Conservation (phyloP, 2,113 vertebrate species). For the Forbesichthys papilliferus region DNA sequence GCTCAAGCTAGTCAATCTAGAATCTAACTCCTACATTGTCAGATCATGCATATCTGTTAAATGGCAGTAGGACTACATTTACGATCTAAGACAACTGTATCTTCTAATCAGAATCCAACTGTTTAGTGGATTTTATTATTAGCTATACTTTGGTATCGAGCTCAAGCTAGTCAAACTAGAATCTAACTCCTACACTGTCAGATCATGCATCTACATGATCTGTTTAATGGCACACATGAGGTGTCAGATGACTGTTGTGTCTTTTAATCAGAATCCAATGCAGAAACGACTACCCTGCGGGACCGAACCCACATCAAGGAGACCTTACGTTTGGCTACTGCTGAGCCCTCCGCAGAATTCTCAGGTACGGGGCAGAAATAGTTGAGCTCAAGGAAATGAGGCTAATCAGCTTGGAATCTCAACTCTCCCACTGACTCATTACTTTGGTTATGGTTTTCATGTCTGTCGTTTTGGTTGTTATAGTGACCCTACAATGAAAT, state of each 20-base stretch:
- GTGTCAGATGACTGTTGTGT: conserved; percentile 7
- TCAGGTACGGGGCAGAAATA: conserved; percentile 75
- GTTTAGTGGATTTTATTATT: too few species aligned
- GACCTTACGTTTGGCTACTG: conserved; percentile 82
- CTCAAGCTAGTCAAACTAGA: too few species aligned
- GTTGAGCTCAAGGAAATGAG: neutral
- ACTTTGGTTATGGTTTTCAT: conserved; percentile 7
- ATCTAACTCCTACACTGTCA: neutral
- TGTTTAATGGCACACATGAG: neutral
- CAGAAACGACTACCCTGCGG: conserved; percentile 63
- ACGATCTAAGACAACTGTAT: neutral
- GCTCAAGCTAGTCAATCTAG: neutral
- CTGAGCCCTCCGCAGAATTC: conserved; percentile 82
- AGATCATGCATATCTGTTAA: neutral
- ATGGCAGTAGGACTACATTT: neutral
- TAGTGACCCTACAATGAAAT: neutral
- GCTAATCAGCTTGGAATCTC: neutral
- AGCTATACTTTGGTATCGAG: too few species aligned
- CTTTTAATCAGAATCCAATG: conserved; percentile 59
- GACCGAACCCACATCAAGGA: conserved; percentile 90
- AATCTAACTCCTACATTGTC: neutral
- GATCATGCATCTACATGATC: too few species aligned
- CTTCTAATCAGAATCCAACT: conserved; percentile 57
- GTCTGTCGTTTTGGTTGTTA: conserved; percentile 2
- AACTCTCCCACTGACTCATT: neutral